phyloP scores from a whole-genome alignment of 1,140 invertebrate genomes.

The Rhopalosiphum maidis region DNA sequence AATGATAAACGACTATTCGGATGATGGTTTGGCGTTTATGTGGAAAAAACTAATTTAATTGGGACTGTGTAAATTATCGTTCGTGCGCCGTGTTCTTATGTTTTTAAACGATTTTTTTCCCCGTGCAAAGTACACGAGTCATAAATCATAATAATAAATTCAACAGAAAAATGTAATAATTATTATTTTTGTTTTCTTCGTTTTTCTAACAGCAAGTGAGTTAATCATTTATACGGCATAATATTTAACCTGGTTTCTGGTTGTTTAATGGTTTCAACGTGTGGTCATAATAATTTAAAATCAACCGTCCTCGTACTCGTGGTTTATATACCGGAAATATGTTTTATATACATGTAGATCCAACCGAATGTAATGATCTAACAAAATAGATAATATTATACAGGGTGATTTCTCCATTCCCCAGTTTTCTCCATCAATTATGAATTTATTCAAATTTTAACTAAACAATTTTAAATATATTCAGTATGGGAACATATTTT shows the following conservation, averaged over 20 bases:
- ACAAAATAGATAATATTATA: background rate
- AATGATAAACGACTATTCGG: background rate
- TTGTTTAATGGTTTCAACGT: background rate
- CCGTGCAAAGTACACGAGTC: background rate
- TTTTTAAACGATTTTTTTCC: background rate
- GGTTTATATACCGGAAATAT: background rate
- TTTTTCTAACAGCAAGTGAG: background rate
- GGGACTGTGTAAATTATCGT: background rate
- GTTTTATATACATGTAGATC: background rate
- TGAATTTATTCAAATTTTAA: background rate
- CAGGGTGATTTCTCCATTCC: background rate
- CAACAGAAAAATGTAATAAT: background rate
- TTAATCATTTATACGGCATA: background rate
- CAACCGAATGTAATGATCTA: background rate
- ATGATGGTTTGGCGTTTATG: background rate
- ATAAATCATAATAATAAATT: slow-evolving; percentile 13
- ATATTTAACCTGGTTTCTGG: background rate
- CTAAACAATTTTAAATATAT: too few species aligned
- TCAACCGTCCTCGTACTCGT: background rate
- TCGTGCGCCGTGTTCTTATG: background rate
- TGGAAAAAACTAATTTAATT: background rate
- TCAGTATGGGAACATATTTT: too few species aligned
- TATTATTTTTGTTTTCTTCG: background rate
- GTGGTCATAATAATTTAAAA: background rate
- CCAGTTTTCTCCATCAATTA: background rate